These are phyloP conservation scores for Pollenia griseotomentosa DNA, from an alignment of 2,888 invertebrate species.

Conservation along the genomic window DNA sequence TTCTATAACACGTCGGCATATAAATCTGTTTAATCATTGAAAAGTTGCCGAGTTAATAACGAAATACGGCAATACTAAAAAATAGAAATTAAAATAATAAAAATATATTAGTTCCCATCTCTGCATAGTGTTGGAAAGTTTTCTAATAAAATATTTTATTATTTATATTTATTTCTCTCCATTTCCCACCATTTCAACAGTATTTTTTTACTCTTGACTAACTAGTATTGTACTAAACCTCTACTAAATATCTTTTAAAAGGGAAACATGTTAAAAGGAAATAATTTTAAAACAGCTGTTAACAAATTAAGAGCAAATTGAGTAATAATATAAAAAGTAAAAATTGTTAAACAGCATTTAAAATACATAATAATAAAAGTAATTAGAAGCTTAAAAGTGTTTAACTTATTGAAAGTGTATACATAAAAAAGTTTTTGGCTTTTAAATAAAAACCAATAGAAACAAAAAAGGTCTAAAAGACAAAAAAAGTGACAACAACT, in stretches of 20 bases:
- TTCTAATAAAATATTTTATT: not conserved
- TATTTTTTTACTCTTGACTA: conserved; percentile 21
- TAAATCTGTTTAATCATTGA: too few relatives aligned
- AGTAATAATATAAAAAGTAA: conserved; percentile 14
- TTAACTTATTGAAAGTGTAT: not conserved
- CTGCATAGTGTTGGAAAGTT: conserved; percentile 1
- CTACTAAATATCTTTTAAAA: conserved; percentile 17
- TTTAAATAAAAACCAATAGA: not conserved
- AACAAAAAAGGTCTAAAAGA: conserved; percentile 30
- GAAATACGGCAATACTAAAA: too few relatives aligned
- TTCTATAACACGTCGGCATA: too few relatives aligned
- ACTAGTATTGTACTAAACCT: conserved; percentile 44
- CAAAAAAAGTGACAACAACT: conserved; percentile 20
- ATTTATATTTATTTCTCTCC: too few relatives aligned
- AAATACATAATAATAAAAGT: not conserved
- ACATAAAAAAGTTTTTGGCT: not conserved
- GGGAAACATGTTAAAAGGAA: conserved; percentile 35
- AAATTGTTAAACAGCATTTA: not conserved
- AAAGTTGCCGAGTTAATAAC: too few relatives aligned
- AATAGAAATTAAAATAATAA: too few relatives aligned
- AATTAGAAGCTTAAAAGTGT: too few relatives aligned
- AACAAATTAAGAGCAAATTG: conserved; percentile 23
- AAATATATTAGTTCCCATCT: too few relatives aligned
- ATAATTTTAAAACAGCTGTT: conserved; percentile 58
- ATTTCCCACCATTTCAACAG: not conserved